A percentile compares a stretch with the other conserved stretches of the same genome.
Conservation (phyloP, 1,140 invertebrate genomes). For the Vollenhovia emeryi region DNA sequence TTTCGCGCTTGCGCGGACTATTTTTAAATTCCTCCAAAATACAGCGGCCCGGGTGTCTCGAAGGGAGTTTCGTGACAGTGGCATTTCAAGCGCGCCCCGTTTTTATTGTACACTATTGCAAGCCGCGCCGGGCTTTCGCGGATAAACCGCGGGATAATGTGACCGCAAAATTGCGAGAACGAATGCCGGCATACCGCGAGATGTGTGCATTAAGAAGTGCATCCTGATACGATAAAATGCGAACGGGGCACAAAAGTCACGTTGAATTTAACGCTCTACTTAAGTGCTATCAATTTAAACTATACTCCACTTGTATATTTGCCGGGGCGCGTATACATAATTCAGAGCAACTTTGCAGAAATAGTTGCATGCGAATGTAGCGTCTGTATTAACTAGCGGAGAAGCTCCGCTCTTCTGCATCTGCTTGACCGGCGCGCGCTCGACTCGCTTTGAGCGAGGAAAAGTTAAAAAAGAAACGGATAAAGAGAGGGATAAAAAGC, state of each 20-base stretch:
- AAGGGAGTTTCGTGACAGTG: conserved; percentile 40
- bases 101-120: conserved; percentile 43
- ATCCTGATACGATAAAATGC: conserved; percentile 38
- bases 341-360: conserved; percentile 19
- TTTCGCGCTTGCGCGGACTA: neutral
- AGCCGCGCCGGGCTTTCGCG: conserved; percentile 22
- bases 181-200: neutral
- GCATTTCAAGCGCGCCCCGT: conserved; percentile 19
- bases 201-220: conserved; percentile 45
- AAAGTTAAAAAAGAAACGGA: neutral
- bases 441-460: conserved; percentile 1
- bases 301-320: conserved; percentile 35
- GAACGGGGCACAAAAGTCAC: conserved; percentile 39
- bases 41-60: conserved; percentile 1
- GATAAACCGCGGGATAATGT: conserved; percentile 37
- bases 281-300: conserved; percentile 55
- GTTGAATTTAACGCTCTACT: conserved; percentile 44
- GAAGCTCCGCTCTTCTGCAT: conserved; percentile 17
- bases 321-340: conserved; percentile 48
- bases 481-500: conserved; percentile 8
- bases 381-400: conserved; percentile 44
- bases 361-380: conserved; percentile 49
- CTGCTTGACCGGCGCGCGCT: conserved; percentile 32
- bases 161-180: conserved; percentile 43
- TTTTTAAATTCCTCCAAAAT: neutral